A percentile compares a stretch with the other conserved stretches of the same genome.
Conservation (phyloP, 2,888 invertebrate genomes). For the Acleris emargana region DNA sequence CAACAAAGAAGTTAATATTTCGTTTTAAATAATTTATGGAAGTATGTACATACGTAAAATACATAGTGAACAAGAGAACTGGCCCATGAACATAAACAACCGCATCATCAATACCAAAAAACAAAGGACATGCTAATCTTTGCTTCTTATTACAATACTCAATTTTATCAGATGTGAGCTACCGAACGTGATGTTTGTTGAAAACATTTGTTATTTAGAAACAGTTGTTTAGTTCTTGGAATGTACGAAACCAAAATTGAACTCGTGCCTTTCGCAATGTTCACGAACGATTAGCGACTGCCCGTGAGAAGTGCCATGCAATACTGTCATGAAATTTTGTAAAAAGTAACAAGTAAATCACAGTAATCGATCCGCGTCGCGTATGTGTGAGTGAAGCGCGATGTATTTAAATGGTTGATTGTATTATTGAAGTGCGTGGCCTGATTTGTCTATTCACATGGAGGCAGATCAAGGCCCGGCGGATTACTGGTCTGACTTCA, state of each 20-base stretch:
- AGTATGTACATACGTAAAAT: slow-evolving; percentile 28
- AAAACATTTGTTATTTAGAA: slow-evolving; percentile 18
- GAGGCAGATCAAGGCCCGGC: slow-evolving; percentile 27
- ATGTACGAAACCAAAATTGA: slow-evolving; percentile 27
- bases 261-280: slow-evolving; percentile 28
- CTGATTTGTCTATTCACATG: slow-evolving; percentile 32
- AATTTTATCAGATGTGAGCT: slow-evolving; percentile 28
- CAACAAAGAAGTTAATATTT: slow-evolving; percentile 27
- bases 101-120: slow-evolving; percentile 22
- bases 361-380: slow-evolving; percentile 19
- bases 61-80: slow-evolving; percentile 6
- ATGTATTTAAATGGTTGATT: slow-evolving; percentile 16
- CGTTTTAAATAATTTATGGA: slow-evolving; percentile 28
- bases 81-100: slow-evolving; percentile 9
- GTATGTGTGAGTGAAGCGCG: slow-evolving; percentile 17
- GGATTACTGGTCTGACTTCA: slow-evolving; percentile 30
- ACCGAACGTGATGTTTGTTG: slow-evolving; percentile 32
- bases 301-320: slow-evolving; percentile 26
- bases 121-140: slow-evolving; percentile 27
- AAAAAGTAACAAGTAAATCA: slow-evolving; percentile 31
- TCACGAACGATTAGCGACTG: slow-evolving; percentile 9
- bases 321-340: slow-evolving; percentile 19
- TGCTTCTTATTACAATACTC: slow-evolving; percentile 14
- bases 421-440: slow-evolving; percentile 21
- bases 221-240: slow-evolving; percentile 24